Conservation (phyloP, 2,113 vertebrate genomes). For the Egretta garzetta region DNA sequence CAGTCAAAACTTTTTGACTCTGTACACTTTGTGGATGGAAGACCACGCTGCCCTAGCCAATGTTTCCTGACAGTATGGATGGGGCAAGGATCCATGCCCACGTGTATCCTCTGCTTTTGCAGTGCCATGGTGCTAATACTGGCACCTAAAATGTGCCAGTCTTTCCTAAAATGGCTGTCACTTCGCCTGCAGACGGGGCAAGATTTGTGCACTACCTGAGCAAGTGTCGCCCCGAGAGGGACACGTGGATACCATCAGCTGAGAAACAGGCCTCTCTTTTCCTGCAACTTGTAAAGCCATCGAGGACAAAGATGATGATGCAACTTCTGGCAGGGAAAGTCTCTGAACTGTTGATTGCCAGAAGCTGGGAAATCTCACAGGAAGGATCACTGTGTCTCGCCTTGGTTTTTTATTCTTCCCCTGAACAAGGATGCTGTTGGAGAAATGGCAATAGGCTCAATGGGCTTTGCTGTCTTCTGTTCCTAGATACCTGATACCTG, state of each 20-base stretch:
- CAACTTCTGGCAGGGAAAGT: background rate
- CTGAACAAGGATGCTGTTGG: background rate
- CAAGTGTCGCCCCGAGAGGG: fast-evolving
- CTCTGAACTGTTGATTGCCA: background rate
- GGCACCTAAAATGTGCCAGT: too few species aligned
- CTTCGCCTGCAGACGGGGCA: background rate
- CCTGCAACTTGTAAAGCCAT: background rate
- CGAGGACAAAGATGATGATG: background rate
- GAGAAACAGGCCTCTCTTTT: background rate
- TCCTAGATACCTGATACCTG: background rate
- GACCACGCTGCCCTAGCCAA: background rate
- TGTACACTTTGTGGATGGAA: background rate
- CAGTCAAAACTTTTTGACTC: background rate
- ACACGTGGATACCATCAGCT: background rate
- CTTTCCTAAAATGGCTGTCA: background rate
- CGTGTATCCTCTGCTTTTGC: background rate
- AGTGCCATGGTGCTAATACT: too few species aligned
- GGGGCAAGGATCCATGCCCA: background rate
- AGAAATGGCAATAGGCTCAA: background rate
- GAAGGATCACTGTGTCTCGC: background rate
- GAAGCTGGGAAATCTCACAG: background rate
- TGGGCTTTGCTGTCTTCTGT: background rate
- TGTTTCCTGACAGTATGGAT: background rate
- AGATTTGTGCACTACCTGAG: background rate
- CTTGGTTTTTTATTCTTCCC: background rate